Evolutionary conservation across 2,113 vertebrate species (phyloP), one percentile per base, ranked within the genome.

Genomic region (Heterotis niloticus): DNA sequence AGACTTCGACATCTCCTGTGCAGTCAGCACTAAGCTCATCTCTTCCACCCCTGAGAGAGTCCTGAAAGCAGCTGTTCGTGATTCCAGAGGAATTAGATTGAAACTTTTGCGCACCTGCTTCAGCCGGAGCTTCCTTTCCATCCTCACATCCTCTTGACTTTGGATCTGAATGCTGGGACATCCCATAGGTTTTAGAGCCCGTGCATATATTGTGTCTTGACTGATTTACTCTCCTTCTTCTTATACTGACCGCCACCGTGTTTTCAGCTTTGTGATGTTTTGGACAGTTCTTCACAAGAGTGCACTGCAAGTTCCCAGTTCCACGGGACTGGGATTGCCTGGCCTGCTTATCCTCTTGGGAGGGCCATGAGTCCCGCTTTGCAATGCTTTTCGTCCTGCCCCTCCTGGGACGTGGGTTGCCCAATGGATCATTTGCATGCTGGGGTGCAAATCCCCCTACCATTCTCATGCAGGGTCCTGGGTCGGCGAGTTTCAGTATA

Each of bases 341-440:
- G 18, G n/a, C 10, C 52, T 28, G 5, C 34, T 78, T 51, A 10
- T 56, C 24, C 23, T 57, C 64, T 20, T 67, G 23, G 13, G 24
- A 28, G 23, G 59, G 77, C 23, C 52, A 24, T 5, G 26, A 11
- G 24, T 23, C 7, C 20, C 10, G 18, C 26, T 23, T 34, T n/a
- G 86, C 88, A 5, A 44, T 44, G 34, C 88, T 88, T 0, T 84
- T 87, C 85, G 84, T 77, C 67, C 82, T 70, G 64, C 83, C 82
- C 88, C 85, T 88, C 79, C 87, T 81, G 4, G 76, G 77, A 1
- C 82, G 85, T 51, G 85, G 84, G 83, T 88, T 7, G 64, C 76
- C 60, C 69, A 77, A 64, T 71, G 17, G 12, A 83, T 24, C 85
- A 83, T 56, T 87, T 85, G 44, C 86, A 85, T 29, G 86, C 86